Base-by-base conservation (phyloP, 2,797 vertebrate species). In the Fistularia tabacaria region DNA sequence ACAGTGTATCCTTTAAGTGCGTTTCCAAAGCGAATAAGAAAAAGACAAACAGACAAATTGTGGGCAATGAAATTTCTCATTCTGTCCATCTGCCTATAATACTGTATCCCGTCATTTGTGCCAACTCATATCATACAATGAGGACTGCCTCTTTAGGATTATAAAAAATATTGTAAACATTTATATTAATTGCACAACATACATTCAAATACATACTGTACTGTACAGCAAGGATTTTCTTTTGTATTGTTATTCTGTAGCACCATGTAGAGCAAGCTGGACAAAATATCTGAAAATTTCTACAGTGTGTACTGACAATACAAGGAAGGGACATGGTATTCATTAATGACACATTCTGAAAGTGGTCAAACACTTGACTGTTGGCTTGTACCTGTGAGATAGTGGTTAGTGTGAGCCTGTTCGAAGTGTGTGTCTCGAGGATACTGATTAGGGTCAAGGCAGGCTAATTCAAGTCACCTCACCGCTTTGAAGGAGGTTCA, bases 141-240 rank as follows among this genome's bases (percentile, higher is more conserved):
- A 86, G 71, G 73, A 79, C 74, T 79, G 83, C 79, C 80, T 76
- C 80, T 76, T 81, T 75, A 77, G 77, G 81, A 80, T 89, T 87
- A 90, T 89, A 89, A 87, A 90, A 91, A 89, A 90, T 90, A 88
- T 85, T 84, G 83, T 88, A 88, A 89, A 88, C 85, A 89, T 90
- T 88, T 86, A 90, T 88, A 90, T 90, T 86, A 88, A 91, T 90
- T 91, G 87, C 88, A 92, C 89, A 83, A 90, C 88, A 88, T 90
- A 89, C 87, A 90, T 90, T 91, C 85, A 87, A 85, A 89, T 87
- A 89, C 86, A 87, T 85, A 90, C 83, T 87, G 87, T 86, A 85
- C 85, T 87, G 87, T 90, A 88, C 85, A 89, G 84, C 81, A 76
- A 85, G 61, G 50, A 70, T 81, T 82, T 49, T 73, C 68, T 76